Evolutionary conservation across 2,888 invertebrate species (phyloP).

Genomic region (Blomia tropicalis): DNA sequence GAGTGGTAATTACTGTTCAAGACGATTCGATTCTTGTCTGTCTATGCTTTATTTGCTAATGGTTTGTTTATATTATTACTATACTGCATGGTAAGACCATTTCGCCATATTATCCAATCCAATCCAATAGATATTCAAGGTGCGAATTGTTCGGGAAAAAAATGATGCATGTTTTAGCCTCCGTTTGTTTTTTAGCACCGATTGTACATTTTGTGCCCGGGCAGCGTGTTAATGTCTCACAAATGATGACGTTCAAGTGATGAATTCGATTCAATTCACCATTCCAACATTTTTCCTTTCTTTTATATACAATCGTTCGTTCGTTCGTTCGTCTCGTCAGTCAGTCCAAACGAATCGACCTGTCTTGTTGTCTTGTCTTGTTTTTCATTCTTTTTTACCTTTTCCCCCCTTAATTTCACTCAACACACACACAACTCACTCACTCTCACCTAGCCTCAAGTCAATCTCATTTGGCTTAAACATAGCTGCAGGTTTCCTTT

Average conservation of each 20-base stretch:
- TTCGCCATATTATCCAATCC: too few relatives aligned
- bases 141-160: too few relatives aligned
- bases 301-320: background rate
- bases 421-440: background rate
- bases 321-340: background rate
- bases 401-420: background rate
- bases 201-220: too few relatives aligned
- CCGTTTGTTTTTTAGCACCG: too few relatives aligned
- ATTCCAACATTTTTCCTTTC: background rate
- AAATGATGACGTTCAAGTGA: background rate
- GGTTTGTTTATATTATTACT: too few relatives aligned
- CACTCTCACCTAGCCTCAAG: background rate
- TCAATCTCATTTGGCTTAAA: background rate
- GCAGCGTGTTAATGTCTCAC: conserved; percentile 2
- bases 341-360: background rate
- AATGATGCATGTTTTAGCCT: too few relatives aligned
- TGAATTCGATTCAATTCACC: conserved; percentile 5
- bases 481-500: background rate
- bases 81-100: too few relatives aligned
- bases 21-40: too few relatives aligned
- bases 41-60: too few relatives aligned
- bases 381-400: background rate
- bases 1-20: too few relatives aligned
- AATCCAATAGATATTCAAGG: too few relatives aligned
- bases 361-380: background rate